Conservation (phyloP, 1,140 invertebrate species). For the Octopus sinensis region DNA sequence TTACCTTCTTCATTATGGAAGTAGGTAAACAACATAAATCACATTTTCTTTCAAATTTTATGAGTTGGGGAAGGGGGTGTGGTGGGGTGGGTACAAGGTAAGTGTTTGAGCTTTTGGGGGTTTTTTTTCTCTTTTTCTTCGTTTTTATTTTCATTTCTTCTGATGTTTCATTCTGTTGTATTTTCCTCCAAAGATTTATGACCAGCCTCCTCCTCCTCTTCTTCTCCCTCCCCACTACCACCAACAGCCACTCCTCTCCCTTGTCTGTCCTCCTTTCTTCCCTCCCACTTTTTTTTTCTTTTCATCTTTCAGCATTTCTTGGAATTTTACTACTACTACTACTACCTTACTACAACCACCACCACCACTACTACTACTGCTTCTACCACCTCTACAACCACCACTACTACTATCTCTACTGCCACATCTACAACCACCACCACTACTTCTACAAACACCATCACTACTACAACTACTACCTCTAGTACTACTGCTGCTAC, state of each 20-base stretch:
- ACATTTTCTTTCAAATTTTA: too few relatives aligned
- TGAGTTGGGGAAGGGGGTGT: too few relatives aligned
- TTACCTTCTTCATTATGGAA: too few relatives aligned
- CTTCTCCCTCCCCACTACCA: background rate
- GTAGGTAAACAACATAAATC: too few relatives aligned
- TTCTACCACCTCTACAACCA: background rate
- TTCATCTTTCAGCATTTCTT: background rate
- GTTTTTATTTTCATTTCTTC: background rate
- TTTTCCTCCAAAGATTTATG: background rate
- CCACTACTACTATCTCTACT: background rate
- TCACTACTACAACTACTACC: too few relatives aligned
- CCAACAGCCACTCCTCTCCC: background rate
- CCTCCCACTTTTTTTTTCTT: background rate
- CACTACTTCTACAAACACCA: too few relatives aligned
- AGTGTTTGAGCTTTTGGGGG: too few relatives aligned
- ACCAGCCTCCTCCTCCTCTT: background rate
- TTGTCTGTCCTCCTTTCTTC: conserved; percentile 5
- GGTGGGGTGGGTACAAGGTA: too few relatives aligned
- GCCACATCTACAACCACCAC: too few relatives aligned
- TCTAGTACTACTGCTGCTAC: too few relatives aligned
- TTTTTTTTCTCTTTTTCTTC: background rate
- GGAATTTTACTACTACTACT: background rate
- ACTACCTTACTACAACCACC: background rate
- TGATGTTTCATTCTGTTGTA: background rate
- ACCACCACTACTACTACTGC: background rate